Conservation (phyloP, 1,140 invertebrate genomes). For the Helicoverpa zea region DNA sequence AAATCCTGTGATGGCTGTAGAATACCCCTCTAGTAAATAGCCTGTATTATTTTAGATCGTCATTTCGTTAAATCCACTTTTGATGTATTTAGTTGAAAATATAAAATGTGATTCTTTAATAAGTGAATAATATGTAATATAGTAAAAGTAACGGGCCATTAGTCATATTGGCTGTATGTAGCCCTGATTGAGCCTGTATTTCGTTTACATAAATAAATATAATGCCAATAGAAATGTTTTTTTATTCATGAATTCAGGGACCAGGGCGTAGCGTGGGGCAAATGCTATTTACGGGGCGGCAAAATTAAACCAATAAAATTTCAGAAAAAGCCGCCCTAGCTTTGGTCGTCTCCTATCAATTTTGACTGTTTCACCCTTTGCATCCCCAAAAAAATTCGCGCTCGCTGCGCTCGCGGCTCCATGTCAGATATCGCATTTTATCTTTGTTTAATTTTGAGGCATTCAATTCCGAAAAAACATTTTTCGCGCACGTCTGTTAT, state of each 20-base stretch:
- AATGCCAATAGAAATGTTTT: conserved; percentile 64
- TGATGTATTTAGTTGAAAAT: conserved; percentile 62
- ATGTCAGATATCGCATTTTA: no score
- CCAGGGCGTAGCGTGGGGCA: no score
- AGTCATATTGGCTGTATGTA: conserved; percentile 66
- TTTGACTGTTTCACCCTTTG: no score
- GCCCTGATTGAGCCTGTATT: conserved; percentile 65
- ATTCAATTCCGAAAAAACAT: no score
- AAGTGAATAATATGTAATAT: conserved; percentile 52
- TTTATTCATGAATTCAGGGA: neutral
- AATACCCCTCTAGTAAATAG: conserved; percentile 44
- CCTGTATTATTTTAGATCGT: conserved; percentile 45
- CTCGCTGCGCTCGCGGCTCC: no score
- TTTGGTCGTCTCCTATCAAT: no score
- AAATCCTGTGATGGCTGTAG: neutral
- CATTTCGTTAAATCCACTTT: conserved; percentile 55
- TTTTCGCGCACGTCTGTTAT: no score
- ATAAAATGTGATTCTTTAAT: conserved; percentile 60
- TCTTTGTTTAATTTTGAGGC: no score
- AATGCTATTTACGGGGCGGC: no score
- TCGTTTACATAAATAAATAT: conserved; percentile 75
- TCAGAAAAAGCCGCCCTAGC: no score
- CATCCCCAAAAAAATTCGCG: no score
- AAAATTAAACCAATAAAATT: no score
- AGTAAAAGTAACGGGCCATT: conserved; percentile 47